phyloP scores from a whole-genome alignment of 2,888 invertebrate genomes.

The Priocnemis perturbator region DNA sequence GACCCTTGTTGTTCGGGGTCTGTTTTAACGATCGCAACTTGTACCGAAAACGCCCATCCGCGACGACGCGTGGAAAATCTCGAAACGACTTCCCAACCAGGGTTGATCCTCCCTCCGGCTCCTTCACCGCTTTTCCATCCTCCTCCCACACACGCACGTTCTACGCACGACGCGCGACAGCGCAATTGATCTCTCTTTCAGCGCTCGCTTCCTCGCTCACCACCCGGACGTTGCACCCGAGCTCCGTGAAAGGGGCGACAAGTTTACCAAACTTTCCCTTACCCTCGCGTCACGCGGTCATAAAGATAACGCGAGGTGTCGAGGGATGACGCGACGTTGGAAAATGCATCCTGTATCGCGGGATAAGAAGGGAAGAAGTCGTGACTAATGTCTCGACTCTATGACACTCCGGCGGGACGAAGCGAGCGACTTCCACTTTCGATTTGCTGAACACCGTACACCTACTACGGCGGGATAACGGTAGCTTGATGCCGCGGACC shows the following conservation, averaged over 20 bases:
- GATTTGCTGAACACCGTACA: too few species aligned
- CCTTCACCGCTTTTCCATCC: neutral
- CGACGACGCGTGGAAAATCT: neutral
- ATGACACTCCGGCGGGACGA: too few species aligned
- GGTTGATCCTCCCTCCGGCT: slow-evolving; percentile 1
- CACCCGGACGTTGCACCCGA: neutral
- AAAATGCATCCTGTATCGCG: neutral
- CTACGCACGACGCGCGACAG: too few species aligned
- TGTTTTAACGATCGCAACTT: slow-evolving; percentile 46
- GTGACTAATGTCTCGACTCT: slow-evolving; percentile 47
- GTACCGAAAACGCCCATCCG: slow-evolving; percentile 18
- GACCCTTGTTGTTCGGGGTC: slow-evolving; percentile 20
- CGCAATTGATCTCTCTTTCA: too few species aligned
- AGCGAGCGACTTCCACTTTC: slow-evolving; percentile 8
- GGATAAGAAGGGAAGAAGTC: slow-evolving; percentile 15
- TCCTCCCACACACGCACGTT: too few species aligned
- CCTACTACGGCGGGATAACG: slow-evolving; percentile 18
- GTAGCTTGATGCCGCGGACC: slow-evolving; percentile 23
- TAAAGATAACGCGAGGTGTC: slow-evolving; percentile 46
- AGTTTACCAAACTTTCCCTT: slow-evolving; percentile 36
- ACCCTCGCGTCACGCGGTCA: slow-evolving; percentile 11
- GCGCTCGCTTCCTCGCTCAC: slow-evolving; percentile 1
- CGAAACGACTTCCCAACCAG: slow-evolving; percentile 4
- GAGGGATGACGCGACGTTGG: slow-evolving; percentile 23
- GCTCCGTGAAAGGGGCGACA: slow-evolving; percentile 5